phyloP scores from a whole-genome alignment of 2,113 vertebrate genomes.

The Rattus norvegicus region GRCr8 NC_086038.1:8302001-8302500 shows the following conservation, averaged over 20 bases:
- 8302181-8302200: slow-evolving; percentile 74
- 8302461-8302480: fast-evolving
- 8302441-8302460: not conserved
- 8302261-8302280: slow-evolving; percentile 28
- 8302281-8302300: slow-evolving; percentile 1
- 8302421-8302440: not conserved
- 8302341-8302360: not conserved
- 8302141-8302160: slow-evolving; percentile 68
- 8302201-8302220: slow-evolving; percentile 71
- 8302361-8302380: not conserved
- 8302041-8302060: not conserved
- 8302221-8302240: slow-evolving; percentile 70
- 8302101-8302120: slow-evolving; percentile 59
- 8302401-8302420: too few species aligned
- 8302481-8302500: fast-evolving
- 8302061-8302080: not conserved
- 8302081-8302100: slow-evolving; percentile 44
- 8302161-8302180: slow-evolving; percentile 75
- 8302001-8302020: not conserved
- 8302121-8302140: slow-evolving; percentile 69
- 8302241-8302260: slow-evolving; percentile 34
- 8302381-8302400: not conserved
- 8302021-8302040: too few species aligned
- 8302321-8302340: not conserved
- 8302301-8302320: not conserved